These are phyloP conservation scores for Drosophila fuyamai DNA, from an alignment of 1,140 invertebrate genomes.

Conservation along the genomic window DNA sequence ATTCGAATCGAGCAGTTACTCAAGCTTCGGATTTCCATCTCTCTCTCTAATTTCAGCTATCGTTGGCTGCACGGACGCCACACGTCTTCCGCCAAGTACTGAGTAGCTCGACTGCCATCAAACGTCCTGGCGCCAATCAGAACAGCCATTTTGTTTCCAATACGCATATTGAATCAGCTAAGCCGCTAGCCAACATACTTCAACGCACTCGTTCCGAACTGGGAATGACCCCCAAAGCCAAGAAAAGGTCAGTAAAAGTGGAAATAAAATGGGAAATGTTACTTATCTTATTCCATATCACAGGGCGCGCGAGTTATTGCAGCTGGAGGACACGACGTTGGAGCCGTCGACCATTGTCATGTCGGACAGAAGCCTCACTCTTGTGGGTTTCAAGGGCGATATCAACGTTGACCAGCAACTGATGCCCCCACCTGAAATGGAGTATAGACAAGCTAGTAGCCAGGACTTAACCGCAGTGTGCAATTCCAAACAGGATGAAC, in stretches of 20 bases:
- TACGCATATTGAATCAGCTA: not conserved
- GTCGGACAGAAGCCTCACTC: not conserved
- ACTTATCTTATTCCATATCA: not conserved
- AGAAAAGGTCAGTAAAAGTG: not conserved
- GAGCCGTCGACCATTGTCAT: not conserved
- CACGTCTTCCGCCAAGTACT: slow-evolving; percentile 21
- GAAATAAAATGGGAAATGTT: not conserved
- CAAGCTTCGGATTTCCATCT: slow-evolving; percentile 10
- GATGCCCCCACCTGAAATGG: not conserved
- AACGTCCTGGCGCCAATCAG: slow-evolving; percentile 1
- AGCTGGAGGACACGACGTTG: not conserved
- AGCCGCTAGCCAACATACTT: not conserved
- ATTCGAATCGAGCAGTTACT: no score
- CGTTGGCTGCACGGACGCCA: slow-evolving; percentile 31
- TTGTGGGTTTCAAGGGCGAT: not conserved
- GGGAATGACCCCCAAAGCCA: slow-evolving; percentile 1
- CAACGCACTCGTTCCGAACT: not conserved
- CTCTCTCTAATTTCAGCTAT: slow-evolving; percentile 45
- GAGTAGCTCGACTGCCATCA: slow-evolving; percentile 30
- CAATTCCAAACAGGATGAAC: not conserved
- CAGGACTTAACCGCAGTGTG: not conserved
- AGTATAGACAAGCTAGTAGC: not conserved
- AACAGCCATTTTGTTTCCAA: not conserved
- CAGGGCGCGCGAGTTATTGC: not conserved
- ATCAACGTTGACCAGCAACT: not conserved